Evolutionary conservation across 2,797 vertebrate species (phyloP).

Genomic region (Catharus ustulatus): DNA sequence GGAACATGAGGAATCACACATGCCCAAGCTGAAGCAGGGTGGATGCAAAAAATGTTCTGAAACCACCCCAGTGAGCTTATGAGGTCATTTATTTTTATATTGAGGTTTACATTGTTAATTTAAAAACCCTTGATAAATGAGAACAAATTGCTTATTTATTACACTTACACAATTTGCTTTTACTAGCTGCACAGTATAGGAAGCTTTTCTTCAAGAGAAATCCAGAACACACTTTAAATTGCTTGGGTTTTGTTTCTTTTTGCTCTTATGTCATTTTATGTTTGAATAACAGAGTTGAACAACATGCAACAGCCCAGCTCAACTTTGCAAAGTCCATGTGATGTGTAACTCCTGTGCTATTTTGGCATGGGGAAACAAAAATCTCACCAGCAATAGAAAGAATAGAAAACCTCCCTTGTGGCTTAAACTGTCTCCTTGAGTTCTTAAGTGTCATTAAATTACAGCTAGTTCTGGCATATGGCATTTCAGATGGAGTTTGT

Average conservation of each 20-base stretch:
- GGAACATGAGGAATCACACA: neutral
- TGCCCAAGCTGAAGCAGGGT: neutral
- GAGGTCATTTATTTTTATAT: constrained; percentile 36
- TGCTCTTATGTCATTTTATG: constrained; percentile 24
- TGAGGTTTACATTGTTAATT: neutral
- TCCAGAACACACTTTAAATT: neutral
- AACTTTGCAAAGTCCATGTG: neutral
- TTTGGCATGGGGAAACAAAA: constrained; percentile 50
- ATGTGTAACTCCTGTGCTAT: constrained; percentile 33
- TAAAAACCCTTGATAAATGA: constrained; percentile 11
- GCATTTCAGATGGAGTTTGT: constrained; percentile 20
- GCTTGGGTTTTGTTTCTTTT: constrained; percentile 30
- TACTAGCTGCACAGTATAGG: neutral
- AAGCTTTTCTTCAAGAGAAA: neutral
- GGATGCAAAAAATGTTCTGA: neutral
- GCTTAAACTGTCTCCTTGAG: constrained; percentile 55
- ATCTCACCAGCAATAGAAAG: constrained; percentile 43
- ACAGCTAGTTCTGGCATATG: constrained; percentile 36
- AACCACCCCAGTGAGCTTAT: neutral
- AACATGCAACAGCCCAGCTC: neutral
- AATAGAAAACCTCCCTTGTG: constrained; percentile 48
- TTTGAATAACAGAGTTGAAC: constrained; percentile 38
- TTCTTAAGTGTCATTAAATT: constrained; percentile 63
- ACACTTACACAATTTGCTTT: neutral
- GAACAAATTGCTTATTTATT: constrained; percentile 42